Base-by-base conservation (phyloP, 2,797 vertebrate species). In the Phaenicophaeus curvirostris region DNA sequence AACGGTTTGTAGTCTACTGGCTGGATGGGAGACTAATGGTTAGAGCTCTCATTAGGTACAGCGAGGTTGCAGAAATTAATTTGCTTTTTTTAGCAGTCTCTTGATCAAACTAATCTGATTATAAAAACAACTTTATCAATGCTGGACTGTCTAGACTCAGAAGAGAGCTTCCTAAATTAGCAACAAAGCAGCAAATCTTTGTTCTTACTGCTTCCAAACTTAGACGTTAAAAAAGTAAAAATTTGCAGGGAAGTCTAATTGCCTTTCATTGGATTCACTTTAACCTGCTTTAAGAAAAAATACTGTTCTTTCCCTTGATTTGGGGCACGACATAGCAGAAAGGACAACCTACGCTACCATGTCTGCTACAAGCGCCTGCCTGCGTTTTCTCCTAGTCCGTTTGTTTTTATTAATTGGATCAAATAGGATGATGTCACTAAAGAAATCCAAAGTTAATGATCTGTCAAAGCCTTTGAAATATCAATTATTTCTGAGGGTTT, bases 401-500 rank as follows among this genome's bases (percentile, higher is more conserved):
- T 86, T 86, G 53, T 59, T 90, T 69, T 59, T 81, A 42, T 85
- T 88, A 90, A 77, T 61, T 82, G 88, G 53, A 69, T 96, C 11
- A 21, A 88, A 63, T 59, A 53, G 48, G 35, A 65, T 83, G 87
- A 84, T 84, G 63, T 87, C 78, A 90, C 37, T 0, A 4, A 89
- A 89, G 62, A 80, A 85, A 87, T 81, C 7, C 27, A 53, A 54
- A 91, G 39, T 66, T 89, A 78, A 76, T 68, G 73, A 83, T 84
- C 68, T 91, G 80, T 79, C 87, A 88, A 85, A 73, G 74, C 48
- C 76, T 90, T 59, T 82, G 80, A 94, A 95, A 90, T 39, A 69
- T 94, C 87, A 93, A 79, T 95, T 94, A 85, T 90, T 93, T 91
- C 80, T 86, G 74, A 88, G 65, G 50, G 27, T 90, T 88, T 94